Percentiles rank a stretch among this genome's conserved stretches.
Conservation (phyloP, 2,113 vertebrate species). For the Gobio gobio region DNA sequence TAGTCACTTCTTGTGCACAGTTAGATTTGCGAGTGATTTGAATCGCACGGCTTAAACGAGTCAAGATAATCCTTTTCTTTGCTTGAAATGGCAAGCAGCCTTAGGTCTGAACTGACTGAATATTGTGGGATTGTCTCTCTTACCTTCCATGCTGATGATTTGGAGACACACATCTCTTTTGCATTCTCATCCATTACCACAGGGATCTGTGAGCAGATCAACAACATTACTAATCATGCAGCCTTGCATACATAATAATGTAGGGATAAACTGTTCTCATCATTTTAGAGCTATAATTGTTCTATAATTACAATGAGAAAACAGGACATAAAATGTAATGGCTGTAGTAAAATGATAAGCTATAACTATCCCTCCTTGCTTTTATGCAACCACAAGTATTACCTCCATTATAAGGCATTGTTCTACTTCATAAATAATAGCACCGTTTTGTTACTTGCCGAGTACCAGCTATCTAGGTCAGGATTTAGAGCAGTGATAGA, state of each 20-base stretch:
- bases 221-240: neutral
- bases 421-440: conserved; percentile 31
- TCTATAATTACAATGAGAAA: neutral
- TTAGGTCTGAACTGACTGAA: neutral
- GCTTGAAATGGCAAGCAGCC: neutral
- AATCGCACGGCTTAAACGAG: neutral
- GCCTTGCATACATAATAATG: conserved; percentile 8
- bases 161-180: conserved; percentile 72
- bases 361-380: neutral
- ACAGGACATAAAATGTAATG: neutral
- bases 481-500: conserved; percentile 26
- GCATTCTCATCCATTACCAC: conserved; percentile 73
- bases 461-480: conserved; percentile 60
- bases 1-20: neutral
- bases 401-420: neutral
- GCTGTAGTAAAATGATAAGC: neutral
- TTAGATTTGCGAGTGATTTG: neutral
- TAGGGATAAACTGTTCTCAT: neutral
- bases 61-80: neutral
- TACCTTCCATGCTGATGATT: conserved; percentile 70
- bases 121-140: conserved; percentile 24
- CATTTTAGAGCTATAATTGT: neutral
- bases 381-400: neutral
- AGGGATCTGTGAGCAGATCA: conserved; percentile 71
- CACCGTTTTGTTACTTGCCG: neutral